These are phyloP conservation scores for Coptodon bakossiorum DNA, from an alignment of 2,113 vertebrate species.

Conservation along the genomic window DNA sequence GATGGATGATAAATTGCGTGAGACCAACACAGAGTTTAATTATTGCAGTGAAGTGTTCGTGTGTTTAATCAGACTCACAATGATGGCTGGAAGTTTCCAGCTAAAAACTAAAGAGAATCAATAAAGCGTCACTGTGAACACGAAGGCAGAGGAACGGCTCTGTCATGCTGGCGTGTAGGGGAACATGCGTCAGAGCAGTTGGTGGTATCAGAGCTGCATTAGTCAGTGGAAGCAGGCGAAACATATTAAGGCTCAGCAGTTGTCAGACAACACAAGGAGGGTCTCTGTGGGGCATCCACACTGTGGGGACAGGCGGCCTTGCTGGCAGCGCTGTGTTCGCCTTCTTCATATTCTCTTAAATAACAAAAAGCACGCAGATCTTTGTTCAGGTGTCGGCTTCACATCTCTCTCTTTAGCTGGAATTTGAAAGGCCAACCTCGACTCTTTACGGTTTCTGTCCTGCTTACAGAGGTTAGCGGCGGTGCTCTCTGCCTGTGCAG, in stretches of 20 bases:
- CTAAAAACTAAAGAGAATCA: background rate
- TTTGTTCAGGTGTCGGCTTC: background rate
- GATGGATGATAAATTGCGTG: constrained; percentile 6
- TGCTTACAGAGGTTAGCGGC: too few species aligned
- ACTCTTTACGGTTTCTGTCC: too few species aligned
- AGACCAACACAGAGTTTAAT: background rate
- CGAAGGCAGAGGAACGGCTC: background rate
- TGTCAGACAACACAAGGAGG: background rate
- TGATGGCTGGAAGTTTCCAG: background rate
- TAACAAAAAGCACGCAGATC: background rate
- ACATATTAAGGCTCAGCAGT: background rate
- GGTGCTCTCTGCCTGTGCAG: background rate
- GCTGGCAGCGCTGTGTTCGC: background rate
- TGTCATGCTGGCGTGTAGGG: background rate
- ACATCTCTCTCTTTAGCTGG: background rate
- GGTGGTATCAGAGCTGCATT: background rate
- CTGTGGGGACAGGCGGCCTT: background rate
- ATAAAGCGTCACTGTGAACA: background rate
- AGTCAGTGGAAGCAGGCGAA: background rate
- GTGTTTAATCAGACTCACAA: background rate
- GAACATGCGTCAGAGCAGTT: background rate
- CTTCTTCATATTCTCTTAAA: background rate
- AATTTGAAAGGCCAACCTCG: background rate
- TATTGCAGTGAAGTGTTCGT: background rate
- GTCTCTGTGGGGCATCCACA: background rate